These are phyloP conservation scores for Anastrepha obliqua DNA, from an alignment of 1,140 invertebrate species.

Conservation along the genomic window DNA sequence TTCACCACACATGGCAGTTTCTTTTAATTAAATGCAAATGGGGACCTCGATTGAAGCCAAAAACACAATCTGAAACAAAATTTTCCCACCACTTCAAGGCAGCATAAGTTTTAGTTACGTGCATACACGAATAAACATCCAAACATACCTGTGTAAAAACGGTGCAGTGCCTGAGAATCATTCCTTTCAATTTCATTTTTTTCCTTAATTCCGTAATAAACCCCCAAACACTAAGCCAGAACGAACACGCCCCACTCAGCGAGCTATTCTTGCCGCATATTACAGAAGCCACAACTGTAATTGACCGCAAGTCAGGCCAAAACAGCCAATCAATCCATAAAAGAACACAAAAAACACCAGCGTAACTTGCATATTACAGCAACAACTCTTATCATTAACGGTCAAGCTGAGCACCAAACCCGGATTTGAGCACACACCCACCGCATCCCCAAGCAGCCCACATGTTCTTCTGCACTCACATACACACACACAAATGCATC, in stretches of 20 bases:
- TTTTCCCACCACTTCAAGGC: not conserved
- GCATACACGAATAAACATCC: not conserved
- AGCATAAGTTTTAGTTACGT: not conserved
- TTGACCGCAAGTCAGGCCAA: constrained; percentile 27
- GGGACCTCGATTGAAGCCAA: not conserved
- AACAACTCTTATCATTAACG: constrained; percentile 32
- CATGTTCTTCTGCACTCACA: not conserved
- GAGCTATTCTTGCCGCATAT: not conserved
- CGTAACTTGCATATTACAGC: not conserved
- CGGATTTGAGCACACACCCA: constrained; percentile 29
- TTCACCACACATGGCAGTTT: constrained; percentile 28
- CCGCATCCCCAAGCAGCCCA: constrained; percentile 7
- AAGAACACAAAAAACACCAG: not conserved
- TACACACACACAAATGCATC: not conserved
- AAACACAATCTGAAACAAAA: constrained; percentile 1
- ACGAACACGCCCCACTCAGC: constrained; percentile 40
- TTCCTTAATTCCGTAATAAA: constrained; percentile 5
- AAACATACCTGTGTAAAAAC: not conserved
- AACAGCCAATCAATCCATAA: constrained; percentile 30
- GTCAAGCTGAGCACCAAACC: constrained; percentile 11
- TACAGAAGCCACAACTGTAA: constrained; percentile 48
- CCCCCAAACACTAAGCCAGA: constrained; percentile 48
- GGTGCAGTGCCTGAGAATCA: constrained; percentile 12
- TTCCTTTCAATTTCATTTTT: constrained; percentile 40
- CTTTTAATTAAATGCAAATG: constrained; percentile 48